phyloP scores from a whole-genome alignment of 2,888 invertebrate genomes.

The Spodoptera exigua region DNA sequence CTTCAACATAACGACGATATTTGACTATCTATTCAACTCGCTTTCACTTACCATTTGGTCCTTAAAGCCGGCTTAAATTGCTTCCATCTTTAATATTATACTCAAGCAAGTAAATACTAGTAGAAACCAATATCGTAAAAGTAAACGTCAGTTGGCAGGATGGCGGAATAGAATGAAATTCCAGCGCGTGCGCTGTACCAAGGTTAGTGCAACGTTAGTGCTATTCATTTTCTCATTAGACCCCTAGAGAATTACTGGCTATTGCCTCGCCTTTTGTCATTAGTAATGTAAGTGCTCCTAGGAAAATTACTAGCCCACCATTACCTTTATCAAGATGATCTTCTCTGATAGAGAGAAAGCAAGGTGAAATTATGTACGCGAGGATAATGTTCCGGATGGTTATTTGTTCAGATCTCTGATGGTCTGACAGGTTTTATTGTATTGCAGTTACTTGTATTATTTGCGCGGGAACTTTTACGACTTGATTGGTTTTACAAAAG shows the following conservation, averaged over 20 bases:
- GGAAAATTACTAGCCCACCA: constrained; percentile 53
- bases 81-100: constrained; percentile 23
- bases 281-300: constrained; percentile 52
- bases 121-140: constrained; percentile 36
- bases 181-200: constrained; percentile 13
- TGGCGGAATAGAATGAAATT: constrained; percentile 47
- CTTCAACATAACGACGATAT: background rate
- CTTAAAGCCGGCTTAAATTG: constrained; percentile 5
- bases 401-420: constrained; percentile 42
- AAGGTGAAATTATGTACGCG: constrained; percentile 51
- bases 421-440: constrained; percentile 23
- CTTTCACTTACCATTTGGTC: constrained; percentile 14
- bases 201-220: background rate
- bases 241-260: constrained; percentile 19
- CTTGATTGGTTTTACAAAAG: too few species aligned
- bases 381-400: constrained; percentile 47
- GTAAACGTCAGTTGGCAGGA: constrained; percentile 22
- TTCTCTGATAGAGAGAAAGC: constrained; percentile 60
- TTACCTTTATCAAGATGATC: constrained; percentile 60
- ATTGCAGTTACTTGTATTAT: constrained; percentile 24
- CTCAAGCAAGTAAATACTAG: constrained; percentile 6
- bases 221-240: constrained; percentile 42
- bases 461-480: constrained; percentile 21
- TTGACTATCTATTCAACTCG: background rate
- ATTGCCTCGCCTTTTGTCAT: constrained; percentile 50